Conservation (phyloP, 2,113 vertebrate species). For the Sinocyclocheilus anophthalmus region DNA sequence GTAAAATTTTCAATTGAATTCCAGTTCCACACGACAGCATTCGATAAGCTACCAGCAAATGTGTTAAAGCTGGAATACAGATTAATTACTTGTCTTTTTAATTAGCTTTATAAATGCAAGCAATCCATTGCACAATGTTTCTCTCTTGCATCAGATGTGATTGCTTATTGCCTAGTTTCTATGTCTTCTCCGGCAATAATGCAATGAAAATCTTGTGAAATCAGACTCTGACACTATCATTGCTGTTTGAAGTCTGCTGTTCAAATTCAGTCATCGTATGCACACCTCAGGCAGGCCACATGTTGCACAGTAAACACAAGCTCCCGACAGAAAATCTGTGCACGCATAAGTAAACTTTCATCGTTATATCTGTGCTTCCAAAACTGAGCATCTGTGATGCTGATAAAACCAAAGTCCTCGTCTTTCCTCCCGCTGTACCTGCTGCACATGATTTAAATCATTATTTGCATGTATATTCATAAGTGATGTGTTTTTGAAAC, state of each 20-base stretch:
- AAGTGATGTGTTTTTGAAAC: not conserved
- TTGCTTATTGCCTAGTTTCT: not conserved
- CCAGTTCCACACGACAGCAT: not conserved
- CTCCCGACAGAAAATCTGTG: not conserved
- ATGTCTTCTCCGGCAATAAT: not conserved
- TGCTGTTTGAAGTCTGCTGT: not conserved
- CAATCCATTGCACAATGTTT: not conserved
- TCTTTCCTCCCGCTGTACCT: not conserved
- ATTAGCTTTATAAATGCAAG: not conserved
- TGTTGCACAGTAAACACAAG: not conserved
- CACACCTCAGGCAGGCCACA: not conserved
- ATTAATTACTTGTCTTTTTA: not conserved
- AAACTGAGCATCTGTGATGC: not conserved
- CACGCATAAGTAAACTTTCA: not conserved
- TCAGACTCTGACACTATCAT: not conserved
- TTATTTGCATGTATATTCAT: not conserved
- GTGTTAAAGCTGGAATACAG: not conserved
- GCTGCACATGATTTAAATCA: not conserved
- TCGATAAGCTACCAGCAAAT: not conserved
- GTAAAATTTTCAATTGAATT: not conserved
- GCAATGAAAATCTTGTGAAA: not conserved
- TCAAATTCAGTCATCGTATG: not conserved
- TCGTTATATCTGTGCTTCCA: not conserved
- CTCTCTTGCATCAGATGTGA: not conserved
- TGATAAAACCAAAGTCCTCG: not conserved